phyloP scores from a whole-genome alignment of 2,113 vertebrate genomes.

The Neotoma lepida region DNA sequence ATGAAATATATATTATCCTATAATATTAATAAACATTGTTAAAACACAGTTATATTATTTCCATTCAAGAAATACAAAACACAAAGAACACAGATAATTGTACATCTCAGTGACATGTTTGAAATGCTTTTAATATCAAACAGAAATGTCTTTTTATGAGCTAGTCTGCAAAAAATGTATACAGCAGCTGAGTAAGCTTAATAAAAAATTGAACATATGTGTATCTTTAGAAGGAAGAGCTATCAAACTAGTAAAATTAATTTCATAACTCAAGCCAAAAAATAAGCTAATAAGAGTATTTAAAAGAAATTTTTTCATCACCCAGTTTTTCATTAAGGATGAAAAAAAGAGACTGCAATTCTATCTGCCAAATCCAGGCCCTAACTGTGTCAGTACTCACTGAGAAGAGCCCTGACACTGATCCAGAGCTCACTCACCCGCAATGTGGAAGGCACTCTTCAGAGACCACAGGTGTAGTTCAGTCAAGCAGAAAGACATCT shows the following conservation, averaged over 20 bases:
- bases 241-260: constrained; percentile 55
- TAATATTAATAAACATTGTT: constrained; percentile 31
- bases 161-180: constrained; percentile 40
- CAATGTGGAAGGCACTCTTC: constrained; percentile 92
- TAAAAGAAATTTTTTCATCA: constrained; percentile 10
- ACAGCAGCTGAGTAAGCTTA: constrained; percentile 60
- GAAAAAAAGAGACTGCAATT: neutral
- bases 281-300: constrained; percentile 33
- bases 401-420: constrained; percentile 57
- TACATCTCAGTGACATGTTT: constrained; percentile 22
- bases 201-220: constrained; percentile 16
- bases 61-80: neutral
- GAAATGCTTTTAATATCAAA: constrained; percentile 59
- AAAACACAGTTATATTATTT: constrained; percentile 32
- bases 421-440: constrained; percentile 87
- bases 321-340: constrained; percentile 40
- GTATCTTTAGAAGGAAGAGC: constrained; percentile 10
- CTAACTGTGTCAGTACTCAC: constrained; percentile 56
- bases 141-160: constrained; percentile 58
- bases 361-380: neutral
- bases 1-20: constrained; percentile 39
- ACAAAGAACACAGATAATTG: constrained; percentile 45
- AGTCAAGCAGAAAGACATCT: constrained; percentile 97
- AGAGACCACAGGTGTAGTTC: constrained; percentile 97
- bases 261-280: constrained; percentile 57